A percentile compares a stretch with the other conserved stretches of the same genome.
Conservation (phyloP, 2,888 invertebrate genomes). For the Margaritifera margaritifera region DNA sequence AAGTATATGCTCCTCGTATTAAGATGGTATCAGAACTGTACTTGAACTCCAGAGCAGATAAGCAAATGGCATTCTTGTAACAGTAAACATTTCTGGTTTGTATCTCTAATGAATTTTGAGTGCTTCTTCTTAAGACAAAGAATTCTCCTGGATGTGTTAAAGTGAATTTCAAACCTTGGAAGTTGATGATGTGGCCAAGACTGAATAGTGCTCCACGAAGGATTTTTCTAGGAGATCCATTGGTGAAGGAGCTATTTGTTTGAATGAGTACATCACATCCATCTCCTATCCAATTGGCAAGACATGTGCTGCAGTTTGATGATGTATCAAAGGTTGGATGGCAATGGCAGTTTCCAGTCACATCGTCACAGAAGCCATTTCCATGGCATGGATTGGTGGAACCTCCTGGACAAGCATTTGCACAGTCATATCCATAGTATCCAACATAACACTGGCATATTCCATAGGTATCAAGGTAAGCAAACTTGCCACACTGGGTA, state of each 20-base stretch:
- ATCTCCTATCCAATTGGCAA: slow-evolving; percentile 30
- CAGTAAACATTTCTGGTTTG: slow-evolving; percentile 30
- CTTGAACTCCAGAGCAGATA: slow-evolving; percentile 25
- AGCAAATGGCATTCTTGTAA: slow-evolving; percentile 23
- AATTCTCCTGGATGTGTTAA: slow-evolving; percentile 34
- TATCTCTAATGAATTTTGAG: slow-evolving; percentile 10
- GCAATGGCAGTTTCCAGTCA: slow-evolving; percentile 34
- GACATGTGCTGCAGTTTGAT: slow-evolving; percentile 31
- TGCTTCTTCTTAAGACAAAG: slow-evolving; percentile 13
- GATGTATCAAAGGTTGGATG: slow-evolving; percentile 23
- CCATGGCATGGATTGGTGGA: slow-evolving; percentile 25
- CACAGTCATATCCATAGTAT: slow-evolving; percentile 44
- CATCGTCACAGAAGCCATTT: slow-evolving; percentile 32
- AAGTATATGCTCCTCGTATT: slow-evolving; percentile 26
- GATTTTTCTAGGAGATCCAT: neutral
- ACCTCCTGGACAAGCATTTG: slow-evolving; percentile 38
- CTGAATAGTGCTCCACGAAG: slow-evolving; percentile 28
- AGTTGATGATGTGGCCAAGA: slow-evolving; percentile 25
- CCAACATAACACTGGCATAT: slow-evolving; percentile 36
- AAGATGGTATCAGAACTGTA: slow-evolving; percentile 25
- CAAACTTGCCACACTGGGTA: slow-evolving; percentile 38
- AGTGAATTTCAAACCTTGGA: slow-evolving; percentile 19
- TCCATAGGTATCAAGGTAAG: slow-evolving; percentile 15
- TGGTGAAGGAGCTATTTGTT: neutral
- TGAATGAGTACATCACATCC: slow-evolving; percentile 21